phyloP scores from a whole-genome alignment of 2,888 invertebrate species.

The Perizoma flavofasciatum region DNA sequence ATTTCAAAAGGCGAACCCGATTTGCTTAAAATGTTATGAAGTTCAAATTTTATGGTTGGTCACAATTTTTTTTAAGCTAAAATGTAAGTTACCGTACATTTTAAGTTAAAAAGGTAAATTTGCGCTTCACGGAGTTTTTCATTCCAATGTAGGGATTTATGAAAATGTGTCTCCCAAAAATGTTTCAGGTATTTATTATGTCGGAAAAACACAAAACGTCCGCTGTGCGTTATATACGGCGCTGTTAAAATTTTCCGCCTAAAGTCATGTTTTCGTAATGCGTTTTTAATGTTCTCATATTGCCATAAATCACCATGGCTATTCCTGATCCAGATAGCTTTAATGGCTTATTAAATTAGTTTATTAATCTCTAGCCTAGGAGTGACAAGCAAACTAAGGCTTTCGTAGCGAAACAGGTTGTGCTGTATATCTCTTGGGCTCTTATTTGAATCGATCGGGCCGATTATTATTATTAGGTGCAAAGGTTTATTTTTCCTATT shows the following conservation, averaged over 20 bases:
- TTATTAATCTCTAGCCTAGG: conserved; percentile 57
- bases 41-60: no score
- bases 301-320: conserved; percentile 80
- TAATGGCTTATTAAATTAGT: conserved; percentile 82
- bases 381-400: conserved; percentile 28
- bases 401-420: no score
- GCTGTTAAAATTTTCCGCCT: conserved; percentile 77
- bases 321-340: conserved; percentile 81
- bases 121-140: conserved; percentile 6
- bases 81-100: no score
- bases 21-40: no score
- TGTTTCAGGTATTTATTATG: conserved; percentile 42
- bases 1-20: no score
- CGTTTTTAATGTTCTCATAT: conserved; percentile 84
- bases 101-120: background rate
- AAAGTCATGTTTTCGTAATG: conserved; percentile 83
- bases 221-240: conserved; percentile 66
- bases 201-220: conserved; percentile 62
- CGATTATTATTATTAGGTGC: no score
- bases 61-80: no score
- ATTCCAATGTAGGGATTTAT: conserved; percentile 23
- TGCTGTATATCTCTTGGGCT: no score
- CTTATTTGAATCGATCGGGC: no score
- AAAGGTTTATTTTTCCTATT: no score
- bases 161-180: conserved; percentile 35